Base-by-base conservation (phyloP, 2,888 invertebrate species). In the Muschampia plurimacula region DNA sequence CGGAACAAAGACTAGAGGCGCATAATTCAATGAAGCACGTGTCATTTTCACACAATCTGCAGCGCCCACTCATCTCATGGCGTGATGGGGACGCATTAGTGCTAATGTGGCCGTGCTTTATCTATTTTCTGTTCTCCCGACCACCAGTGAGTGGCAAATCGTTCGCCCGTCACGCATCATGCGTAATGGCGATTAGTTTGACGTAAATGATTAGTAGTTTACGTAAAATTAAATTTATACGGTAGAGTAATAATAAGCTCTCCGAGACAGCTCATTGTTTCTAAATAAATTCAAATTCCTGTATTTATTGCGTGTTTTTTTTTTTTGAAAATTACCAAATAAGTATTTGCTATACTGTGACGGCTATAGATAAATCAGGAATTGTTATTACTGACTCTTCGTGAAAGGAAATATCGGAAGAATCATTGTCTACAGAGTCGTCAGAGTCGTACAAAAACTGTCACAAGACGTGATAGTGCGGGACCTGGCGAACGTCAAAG, bases 31-130 rank as follows among this genome's bases (percentile, higher is more conserved):
- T 66, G 70, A 55, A 71, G 69, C 79, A 80, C 78, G 75, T 79
- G 80, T 69, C 69, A 15, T 22, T 66, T 74, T 80, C 80, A 71
- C 80, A 78, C 78, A 74, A 75, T 74, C 75, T 72, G 75, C 64
- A 15, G 67, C 65, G 36, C 60, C 67, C 49, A 64, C 41, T 74
- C 67, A 22, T 63, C 73, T 41, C 46, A 66, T 79, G 65, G 75
- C 81, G 80, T 80, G 81, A 74, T 74, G 60, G 63, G 55, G 55
- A 52, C 64, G 77, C 78, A 78, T 81, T 81, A 81, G 66, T 36
- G 65, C 70, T 71, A 71, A 71, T 71, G 69, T 64, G 74, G 63
- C 66, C 69, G 73, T 76, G 76, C 67, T 71, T 64, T 76, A 74
- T 71, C 71, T 64, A 41, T 32, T 2, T 39, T 57, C 41, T 65